phyloP scores from a whole-genome alignment of 2,113 vertebrate genomes.

The Polyodon spathula region DNA sequence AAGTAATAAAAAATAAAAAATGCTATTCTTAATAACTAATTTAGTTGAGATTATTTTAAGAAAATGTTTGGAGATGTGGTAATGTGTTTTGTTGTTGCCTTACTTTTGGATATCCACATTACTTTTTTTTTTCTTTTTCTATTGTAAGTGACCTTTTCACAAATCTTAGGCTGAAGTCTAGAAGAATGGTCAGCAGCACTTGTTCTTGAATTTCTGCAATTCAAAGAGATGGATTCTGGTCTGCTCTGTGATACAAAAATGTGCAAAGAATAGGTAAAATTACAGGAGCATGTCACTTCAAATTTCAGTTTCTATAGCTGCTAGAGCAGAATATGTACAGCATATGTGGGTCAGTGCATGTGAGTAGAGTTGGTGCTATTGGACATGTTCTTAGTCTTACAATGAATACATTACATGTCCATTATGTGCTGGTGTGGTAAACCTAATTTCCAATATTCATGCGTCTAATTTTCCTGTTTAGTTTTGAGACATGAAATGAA shows the following conservation, averaged over 20 bases:
- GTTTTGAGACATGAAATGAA: no score
- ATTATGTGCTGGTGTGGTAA: no score
- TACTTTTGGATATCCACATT: constrained; percentile 14
- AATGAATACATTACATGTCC: no score
- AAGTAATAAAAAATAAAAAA: no score
- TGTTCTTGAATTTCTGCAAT: constrained; percentile 34
- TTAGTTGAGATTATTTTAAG: no score
- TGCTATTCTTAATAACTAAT: no score
- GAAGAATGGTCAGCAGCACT: constrained; percentile 30
- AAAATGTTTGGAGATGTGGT: neutral
- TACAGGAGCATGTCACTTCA: constrained; percentile 39
- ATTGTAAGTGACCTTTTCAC: constrained; percentile 25
- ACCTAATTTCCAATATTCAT: no score
- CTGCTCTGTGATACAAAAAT: constrained; percentile 34
- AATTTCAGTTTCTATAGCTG: constrained; percentile 35
- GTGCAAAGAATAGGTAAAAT: constrained; percentile 41
- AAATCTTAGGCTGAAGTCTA: constrained; percentile 26
- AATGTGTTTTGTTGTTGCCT: constrained; percentile 2
- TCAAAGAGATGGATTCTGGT: constrained; percentile 39
- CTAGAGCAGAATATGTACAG: constrained; percentile 20
- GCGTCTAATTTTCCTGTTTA: no score
- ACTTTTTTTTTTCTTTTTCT: constrained; percentile 19
- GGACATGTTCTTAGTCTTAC: neutral
- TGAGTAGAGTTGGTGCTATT: neutral
- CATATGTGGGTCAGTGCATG: neutral